phyloP scores from a whole-genome alignment of 2,888 invertebrate genomes.

The Orthosia gracilis region DNA sequence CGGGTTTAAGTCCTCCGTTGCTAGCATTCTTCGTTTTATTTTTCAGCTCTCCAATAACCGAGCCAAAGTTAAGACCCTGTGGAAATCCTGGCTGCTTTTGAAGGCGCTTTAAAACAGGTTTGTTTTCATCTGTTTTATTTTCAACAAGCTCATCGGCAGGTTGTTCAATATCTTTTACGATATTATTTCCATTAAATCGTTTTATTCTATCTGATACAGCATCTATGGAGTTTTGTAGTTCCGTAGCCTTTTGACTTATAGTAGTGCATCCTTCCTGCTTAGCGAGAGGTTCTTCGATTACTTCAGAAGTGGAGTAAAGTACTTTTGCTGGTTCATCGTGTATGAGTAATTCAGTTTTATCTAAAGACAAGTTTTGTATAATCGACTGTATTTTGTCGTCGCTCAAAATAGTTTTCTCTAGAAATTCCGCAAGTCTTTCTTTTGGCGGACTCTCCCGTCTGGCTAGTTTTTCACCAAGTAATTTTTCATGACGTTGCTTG shows the following conservation, averaged over 20 bases:
- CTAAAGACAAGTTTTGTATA: slow-evolving; percentile 86
- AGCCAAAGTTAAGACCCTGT: slow-evolving; percentile 84
- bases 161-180: slow-evolving; percentile 51
- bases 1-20: slow-evolving; percentile 84
- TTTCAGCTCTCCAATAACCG: slow-evolving; percentile 87
- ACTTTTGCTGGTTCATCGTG: slow-evolving; percentile 65
- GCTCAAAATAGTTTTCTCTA: slow-evolving; percentile 87
- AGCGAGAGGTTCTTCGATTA: slow-evolving; percentile 66
- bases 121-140: slow-evolving; percentile 69
- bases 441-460: slow-evolving; percentile 87
- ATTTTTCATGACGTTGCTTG: slow-evolving; percentile 73
- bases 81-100: slow-evolving; percentile 84
- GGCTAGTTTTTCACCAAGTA: slow-evolving; percentile 62
- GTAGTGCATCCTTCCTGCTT: slow-evolving; percentile 63
- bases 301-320: slow-evolving; percentile 60
- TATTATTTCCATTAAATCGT: slow-evolving; percentile 68
- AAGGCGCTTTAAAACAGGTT: slow-evolving; percentile 79
- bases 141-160: slow-evolving; percentile 49
- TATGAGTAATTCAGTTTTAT: slow-evolving; percentile 74
- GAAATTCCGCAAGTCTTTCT: slow-evolving; percentile 85
- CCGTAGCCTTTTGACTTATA: slow-evolving; percentile 74
- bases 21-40: slow-evolving; percentile 83
- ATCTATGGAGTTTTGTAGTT: slow-evolving; percentile 77
- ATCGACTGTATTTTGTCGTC: slow-evolving; percentile 88
- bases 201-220: slow-evolving; percentile 78